Evolutionary conservation across 2,113 vertebrate genomes (phyloP), one percentile per base, ranked within the genome.

Genomic region (Holacanthus passer): DNA sequence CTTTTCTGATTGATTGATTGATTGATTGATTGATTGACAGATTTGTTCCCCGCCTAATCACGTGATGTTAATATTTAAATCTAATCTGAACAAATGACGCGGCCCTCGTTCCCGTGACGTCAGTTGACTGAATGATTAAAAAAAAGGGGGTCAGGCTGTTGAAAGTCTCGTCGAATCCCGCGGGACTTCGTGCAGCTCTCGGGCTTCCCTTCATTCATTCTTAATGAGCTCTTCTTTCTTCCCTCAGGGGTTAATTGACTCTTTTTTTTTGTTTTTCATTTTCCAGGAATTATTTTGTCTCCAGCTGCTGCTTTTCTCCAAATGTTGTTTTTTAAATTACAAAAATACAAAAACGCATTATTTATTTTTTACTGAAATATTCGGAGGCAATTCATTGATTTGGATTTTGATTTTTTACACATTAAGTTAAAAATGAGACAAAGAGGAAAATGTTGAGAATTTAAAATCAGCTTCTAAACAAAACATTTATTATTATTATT

Each of bases 201-300:
- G n/a, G 81, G 82, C 52, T 86, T 86, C 68, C 71, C 83, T 60
- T 11, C 79, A 80, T 89, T 1, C 81, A 89, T 88, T 20, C 86
- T 88, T 86, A 87, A 91, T 87, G 86, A 89, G 81, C 77, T 82
- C 75, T 27, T 16, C 31, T 82, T 78, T 62, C 75, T 17, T 79
- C 41, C 66, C 63, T 2, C 83, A 50, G 75, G 64, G 72, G 48
- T 75, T 71, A 62, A 78, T 67, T 69, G 45, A 53, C 24, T 82
- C 70, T 45, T 52, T 39, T 2, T 32, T 70, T 27, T 60, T 14
- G 0, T 50, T 17, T 71, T 56, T 31, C 9, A 35, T 55, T 63
- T 58, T 76, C 71, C 78, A 76, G 78, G 82, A 69, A 65, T 27
- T 19, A 63, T 37, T 68, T 2, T 16, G 22, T 31, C 10, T 19